A percentile compares a stretch with the other conserved stretches of the same genome.
Conservation (phyloP, 2,888 invertebrate species). For the Sympetrum striolatum region DNA sequence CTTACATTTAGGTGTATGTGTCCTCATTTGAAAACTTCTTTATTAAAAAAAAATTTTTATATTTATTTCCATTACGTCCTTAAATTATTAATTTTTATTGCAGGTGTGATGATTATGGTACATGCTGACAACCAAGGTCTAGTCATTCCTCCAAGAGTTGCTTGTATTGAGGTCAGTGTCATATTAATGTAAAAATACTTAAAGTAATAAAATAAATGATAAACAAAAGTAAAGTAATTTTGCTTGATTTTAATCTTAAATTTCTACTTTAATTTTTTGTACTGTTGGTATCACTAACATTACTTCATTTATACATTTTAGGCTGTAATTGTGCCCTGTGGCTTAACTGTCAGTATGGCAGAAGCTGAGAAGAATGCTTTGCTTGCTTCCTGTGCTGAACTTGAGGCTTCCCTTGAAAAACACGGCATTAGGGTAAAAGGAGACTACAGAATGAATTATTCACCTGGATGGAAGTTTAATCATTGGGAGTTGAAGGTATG, state of each 20-base stretch:
- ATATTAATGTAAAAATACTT: background rate
- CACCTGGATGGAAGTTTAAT: conserved; percentile 99
- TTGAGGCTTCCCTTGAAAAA: conserved; percentile 69
- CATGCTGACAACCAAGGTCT: conserved; percentile 97
- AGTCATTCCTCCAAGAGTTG: conserved; percentile 93
- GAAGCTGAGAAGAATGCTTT: conserved; percentile 74
- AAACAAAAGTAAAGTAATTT: too few species aligned
- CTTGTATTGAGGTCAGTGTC: conserved; percentile 74
- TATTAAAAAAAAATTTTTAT: background rate
- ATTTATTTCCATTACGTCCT: background rate
- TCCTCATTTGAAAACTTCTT: background rate
- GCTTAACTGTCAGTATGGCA: conserved; percentile 83
- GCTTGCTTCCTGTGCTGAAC: conserved; percentile 71
- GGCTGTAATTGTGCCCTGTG: conserved; percentile 92
- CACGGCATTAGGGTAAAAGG: conserved; percentile 78
- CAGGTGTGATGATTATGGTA: conserved; percentile 70
- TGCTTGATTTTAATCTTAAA: background rate
- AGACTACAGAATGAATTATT: conserved; percentile 93
- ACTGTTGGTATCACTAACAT: background rate
- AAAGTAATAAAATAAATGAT: too few species aligned
- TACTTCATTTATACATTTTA: conserved; percentile 50
- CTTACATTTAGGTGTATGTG: background rate
- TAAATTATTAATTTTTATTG: background rate
- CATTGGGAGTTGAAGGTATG: conserved; percentile 92
- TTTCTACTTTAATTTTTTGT: background rate